Conservation (phyloP, 2,888 invertebrate species). For the Patella caerulea region DNA sequence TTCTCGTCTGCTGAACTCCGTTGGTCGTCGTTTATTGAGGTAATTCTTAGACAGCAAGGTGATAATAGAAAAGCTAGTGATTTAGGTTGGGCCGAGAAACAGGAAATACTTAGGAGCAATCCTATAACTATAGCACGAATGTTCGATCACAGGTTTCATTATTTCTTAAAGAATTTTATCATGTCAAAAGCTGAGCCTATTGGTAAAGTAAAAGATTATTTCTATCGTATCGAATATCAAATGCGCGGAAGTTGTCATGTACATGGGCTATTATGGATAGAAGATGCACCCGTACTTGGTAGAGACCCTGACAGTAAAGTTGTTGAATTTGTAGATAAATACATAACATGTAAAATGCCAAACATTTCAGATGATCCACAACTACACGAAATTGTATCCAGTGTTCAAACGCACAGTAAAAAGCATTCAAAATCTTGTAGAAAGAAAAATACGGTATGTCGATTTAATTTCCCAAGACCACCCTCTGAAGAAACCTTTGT, state of each 20-base stretch:
- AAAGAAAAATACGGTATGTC: conserved; percentile 31
- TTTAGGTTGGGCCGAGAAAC: conserved; percentile 22
- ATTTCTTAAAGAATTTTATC: conserved; percentile 32
- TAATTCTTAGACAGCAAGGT: conserved; percentile 19
- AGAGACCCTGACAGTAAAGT: conserved; percentile 29
- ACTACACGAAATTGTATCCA: conserved; percentile 20
- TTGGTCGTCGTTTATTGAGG: conserved; percentile 21
- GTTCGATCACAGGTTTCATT: conserved; percentile 43
- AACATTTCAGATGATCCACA: conserved; percentile 21
- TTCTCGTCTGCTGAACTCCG: conserved; percentile 37
- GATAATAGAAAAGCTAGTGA: conserved; percentile 11
- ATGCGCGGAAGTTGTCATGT: conserved; percentile 46
- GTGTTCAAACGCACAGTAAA: conserved; percentile 27
- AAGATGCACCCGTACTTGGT: conserved; percentile 39
- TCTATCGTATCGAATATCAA: conserved; percentile 45
- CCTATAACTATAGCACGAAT: conserved; percentile 49
- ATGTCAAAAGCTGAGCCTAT: conserved; percentile 31
- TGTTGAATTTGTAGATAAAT: conserved; percentile 31
- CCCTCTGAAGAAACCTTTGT: not conserved
- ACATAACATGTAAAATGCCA: conserved; percentile 35
- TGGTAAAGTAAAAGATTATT: conserved; percentile 40
- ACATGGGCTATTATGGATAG: conserved; percentile 42
- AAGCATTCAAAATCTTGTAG: conserved; percentile 31
- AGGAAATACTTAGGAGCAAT: conserved; percentile 26
- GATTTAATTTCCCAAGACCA: conserved; percentile 29